A percentile compares a stretch with the other conserved stretches of the same genome.
Conservation (phyloP, 2,888 invertebrate genomes). For the Agrochola circellaris region DNA sequence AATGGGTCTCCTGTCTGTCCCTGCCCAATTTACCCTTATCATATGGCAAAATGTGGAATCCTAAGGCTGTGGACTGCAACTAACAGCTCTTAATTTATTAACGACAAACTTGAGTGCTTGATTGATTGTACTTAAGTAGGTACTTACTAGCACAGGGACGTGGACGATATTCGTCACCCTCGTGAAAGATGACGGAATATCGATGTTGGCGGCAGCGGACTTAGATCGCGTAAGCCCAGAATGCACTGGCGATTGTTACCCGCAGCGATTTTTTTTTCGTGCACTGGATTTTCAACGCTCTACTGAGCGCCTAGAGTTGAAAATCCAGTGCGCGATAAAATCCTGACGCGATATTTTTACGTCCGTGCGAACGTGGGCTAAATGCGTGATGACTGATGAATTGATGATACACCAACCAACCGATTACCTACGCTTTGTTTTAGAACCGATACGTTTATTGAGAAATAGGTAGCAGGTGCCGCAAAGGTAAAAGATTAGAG, state of each 20-base stretch:
- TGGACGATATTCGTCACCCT: slow-evolving; percentile 11
- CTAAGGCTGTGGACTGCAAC: background rate
- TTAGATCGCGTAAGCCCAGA: slow-evolving; percentile 7
- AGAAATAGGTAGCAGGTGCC: no score
- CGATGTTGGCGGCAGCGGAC: background rate
- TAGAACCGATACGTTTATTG: background rate
- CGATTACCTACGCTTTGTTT: slow-evolving; percentile 2
- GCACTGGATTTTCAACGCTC: no score
- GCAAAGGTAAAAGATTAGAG: background rate
- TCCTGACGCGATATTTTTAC: no score
- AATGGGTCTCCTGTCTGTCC: background rate
- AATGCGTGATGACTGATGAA: no score
- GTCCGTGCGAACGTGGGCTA: no score
- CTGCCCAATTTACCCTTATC: background rate
- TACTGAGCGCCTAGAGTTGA: no score
- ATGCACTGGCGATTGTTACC: no score
- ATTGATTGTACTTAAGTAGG: background rate
- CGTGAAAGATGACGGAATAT: slow-evolving; percentile 32
- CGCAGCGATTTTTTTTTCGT: no score
- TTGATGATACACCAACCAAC: no score
- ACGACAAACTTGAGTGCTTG: background rate
- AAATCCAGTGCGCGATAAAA: no score
- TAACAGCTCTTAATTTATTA: no score
- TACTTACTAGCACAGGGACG: slow-evolving; percentile 4
- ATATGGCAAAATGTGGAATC: background rate